Evolutionary conservation across 2,797 vertebrate genomes (phyloP), one percentile per base, ranked within the genome.

Genomic region (Sylvilagus floridanus): DNA sequence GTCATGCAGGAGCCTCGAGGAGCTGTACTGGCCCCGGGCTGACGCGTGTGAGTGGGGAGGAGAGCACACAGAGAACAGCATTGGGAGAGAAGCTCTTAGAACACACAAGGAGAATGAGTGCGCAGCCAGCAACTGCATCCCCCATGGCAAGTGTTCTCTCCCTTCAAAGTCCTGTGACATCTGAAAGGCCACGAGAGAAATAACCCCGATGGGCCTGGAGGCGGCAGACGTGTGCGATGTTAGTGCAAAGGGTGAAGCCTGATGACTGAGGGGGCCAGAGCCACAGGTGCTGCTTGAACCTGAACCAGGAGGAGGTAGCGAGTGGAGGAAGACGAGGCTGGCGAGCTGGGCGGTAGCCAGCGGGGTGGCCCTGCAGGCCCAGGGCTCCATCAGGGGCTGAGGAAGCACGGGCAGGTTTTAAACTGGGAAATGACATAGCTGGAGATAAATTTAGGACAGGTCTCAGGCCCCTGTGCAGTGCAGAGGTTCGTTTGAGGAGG

Each of bases 301-400:
- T 82, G 16, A 76, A 82, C 5, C 7, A 8, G 26, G 13, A 52
- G 54, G 21, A 52, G 54, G 21, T 21, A 42, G 26, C 5, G 2
- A 63, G 35, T 30, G 16, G 14, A 62, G 16, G 11, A 66, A n/a
- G 65, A 22, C 4, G 14, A 93, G 84, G 52, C 73, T 42, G 22
- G 78, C 52, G 13, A 71, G 8, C 30, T 37, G 16, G n/a, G 9
- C 3, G 26, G 37, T 1, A 14, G 16, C 6, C 37, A 66, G 30
- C 19, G 5, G 11, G n/a, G 7, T 0, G 1, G 7, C 47, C 22
- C 22, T 5, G 4, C 4, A 84, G 26, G 2, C 11, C 32, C n/a
- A n/a, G 4, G 11, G 8, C 8, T 63, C 42, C n/a, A 57, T 19
- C 11, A 1, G 21, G 21, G n/a, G 2, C 26, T 8, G 2, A 30